phyloP scores from a whole-genome alignment of 1,140 invertebrate genomes.

The Magallana gigas region DNA sequence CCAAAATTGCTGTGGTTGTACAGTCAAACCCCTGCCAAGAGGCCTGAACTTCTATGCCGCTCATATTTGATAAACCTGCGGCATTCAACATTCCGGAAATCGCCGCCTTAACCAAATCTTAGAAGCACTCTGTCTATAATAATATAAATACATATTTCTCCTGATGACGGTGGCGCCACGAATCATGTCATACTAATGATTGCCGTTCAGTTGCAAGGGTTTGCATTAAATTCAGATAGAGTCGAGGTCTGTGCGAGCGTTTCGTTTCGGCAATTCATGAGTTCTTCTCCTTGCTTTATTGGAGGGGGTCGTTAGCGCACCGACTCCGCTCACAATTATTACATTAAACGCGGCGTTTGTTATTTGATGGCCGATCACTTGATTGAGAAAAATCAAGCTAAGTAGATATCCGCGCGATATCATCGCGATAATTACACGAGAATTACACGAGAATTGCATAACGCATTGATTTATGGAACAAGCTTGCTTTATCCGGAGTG shows the following conservation, averaged over 20 bases:
- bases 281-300: not conserved
- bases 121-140: constrained; percentile 9
- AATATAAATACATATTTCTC: constrained; percentile 30
- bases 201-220: not conserved
- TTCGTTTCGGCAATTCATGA: not conserved
- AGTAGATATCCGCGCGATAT: constrained; percentile 13
- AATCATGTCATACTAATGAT: constrained; percentile 14
- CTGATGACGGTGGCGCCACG: constrained; percentile 16
- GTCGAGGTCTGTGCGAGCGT: not conserved
- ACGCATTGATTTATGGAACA: constrained; percentile 23
- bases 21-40: not conserved
- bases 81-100: not conserved
- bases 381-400: constrained; percentile 19
- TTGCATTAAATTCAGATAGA: constrained; percentile 22
- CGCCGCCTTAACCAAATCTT: constrained; percentile 22
- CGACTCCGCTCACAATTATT: not conserved
- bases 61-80: not conserved
- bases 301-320: not conserved
- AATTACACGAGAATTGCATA: constrained; percentile 28
- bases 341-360: constrained; percentile 13
- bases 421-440: constrained; percentile 27
- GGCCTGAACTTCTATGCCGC: not conserved
- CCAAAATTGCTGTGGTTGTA: too few relatives aligned
- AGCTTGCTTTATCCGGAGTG: not conserved
- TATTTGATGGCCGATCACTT: not conserved